Evolutionary conservation across 2,888 invertebrate species (phyloP), one percentile per base, ranked within the genome.

Genomic region (Nomada fabriciana): DNA sequence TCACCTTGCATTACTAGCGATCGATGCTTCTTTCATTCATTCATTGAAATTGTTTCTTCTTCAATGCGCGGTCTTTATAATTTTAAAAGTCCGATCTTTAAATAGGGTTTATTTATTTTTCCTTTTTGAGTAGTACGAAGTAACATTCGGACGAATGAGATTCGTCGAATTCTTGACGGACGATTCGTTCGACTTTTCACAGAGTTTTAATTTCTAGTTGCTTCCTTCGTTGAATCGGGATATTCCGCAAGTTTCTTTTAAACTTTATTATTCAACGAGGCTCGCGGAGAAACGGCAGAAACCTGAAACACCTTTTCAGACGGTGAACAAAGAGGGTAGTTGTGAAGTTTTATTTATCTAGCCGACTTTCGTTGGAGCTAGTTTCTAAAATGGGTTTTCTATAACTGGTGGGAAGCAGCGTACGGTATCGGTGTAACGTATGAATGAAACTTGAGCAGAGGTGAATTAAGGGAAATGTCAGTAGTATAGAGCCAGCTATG

Each of bases 341-440:
- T 42, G 20, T n/a, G 23, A 68, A 68, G 20, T 55, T 68, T 42
- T 18, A 42, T 55, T 9, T 18, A 20, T 36, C 20, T 11, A 23
- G 68, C 36, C 36, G 18, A 55, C 53, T 20, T 23, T 55, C 42
- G 55, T 68, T 68, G 20, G 55, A 68, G 42, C 29, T 68, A 18
- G 55, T 23, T 67, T 29, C 9, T 3, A 4, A 23, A 68, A 29
- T 57, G 20, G 57, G 9, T 23, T 20, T 20, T 3, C 11, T 23
- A 57, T 13, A 23, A 13, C 11, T 18, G 11, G 18, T 10, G 20
- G 23, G 11, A 18, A 11, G 3, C 7, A 4, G 4, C 15, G 11
- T 15, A 2, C 13, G 15, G 47, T 47, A 47, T 47, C 47, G 47
- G 11, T 47, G 47, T n/a, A 47, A 47, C 13, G 47, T 11, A 47